Conservation (phyloP, 2,113 vertebrate genomes). For the Oncorhynchus gorbuscha region DNA sequence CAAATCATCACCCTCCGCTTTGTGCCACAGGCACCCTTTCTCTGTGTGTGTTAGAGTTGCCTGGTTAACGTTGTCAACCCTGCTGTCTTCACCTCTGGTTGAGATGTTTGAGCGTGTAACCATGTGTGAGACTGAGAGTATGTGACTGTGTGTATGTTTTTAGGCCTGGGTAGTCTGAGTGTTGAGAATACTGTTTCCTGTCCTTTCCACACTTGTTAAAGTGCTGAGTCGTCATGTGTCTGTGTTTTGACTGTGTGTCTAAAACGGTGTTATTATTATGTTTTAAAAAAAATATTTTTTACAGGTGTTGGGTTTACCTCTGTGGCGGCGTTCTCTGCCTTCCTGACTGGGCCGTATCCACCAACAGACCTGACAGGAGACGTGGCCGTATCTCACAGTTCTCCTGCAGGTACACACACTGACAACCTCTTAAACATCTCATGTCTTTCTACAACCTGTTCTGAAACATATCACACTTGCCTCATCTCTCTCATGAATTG, state of each 20-base stretch:
- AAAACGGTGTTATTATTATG: not conserved
- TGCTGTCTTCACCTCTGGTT: conserved; percentile 36
- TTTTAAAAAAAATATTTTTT: conserved; percentile 30
- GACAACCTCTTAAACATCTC: not conserved
- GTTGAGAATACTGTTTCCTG: conserved; percentile 36
- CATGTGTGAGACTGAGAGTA: not conserved
- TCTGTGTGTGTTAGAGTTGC: conserved; percentile 1
- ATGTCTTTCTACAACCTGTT: too few relatives aligned
- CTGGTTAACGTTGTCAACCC: conserved; percentile 38
- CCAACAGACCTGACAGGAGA: conserved; percentile 86
- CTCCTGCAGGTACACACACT: conserved; percentile 80
- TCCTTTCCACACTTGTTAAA: conserved; percentile 37
- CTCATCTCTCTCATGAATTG: too few relatives aligned
- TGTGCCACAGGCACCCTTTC: not conserved
- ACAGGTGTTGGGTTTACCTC: conserved; percentile 78
- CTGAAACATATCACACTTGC: too few relatives aligned
- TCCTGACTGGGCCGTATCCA: conserved; percentile 80
- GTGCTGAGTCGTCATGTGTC: not conserved
- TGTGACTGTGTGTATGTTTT: conserved; percentile 9
- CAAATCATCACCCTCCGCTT: not conserved
- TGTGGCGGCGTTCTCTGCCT: conserved; percentile 77
- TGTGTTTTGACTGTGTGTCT: not conserved
- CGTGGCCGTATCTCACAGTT: conserved; percentile 82
- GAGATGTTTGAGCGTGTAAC: conserved; percentile 32
- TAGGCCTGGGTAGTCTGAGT: conserved; percentile 29